Base-by-base conservation (phyloP, 2,888 invertebrate species). In the Hedya salicella region DNA sequence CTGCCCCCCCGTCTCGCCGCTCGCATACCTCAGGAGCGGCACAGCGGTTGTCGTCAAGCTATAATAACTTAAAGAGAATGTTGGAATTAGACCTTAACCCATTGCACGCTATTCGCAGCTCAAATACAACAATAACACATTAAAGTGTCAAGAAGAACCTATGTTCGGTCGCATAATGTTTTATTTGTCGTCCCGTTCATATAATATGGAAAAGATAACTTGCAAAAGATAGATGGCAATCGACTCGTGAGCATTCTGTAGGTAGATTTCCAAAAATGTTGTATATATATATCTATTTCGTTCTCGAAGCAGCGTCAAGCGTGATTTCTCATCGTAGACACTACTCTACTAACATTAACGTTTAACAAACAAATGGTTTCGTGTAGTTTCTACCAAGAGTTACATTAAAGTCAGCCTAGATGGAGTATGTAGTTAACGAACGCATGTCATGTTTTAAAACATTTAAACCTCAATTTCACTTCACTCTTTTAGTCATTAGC, bases 221-320 rank as follows among this genome's bases (percentile, higher is more conserved):
- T 13, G 19, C 19, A 19, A 48, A 13, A n/a, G 13, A 4, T 21
- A 21, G 13, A 48, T 48, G 9, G n/a, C 39, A 39, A 53, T 53
- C 53, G 40, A 53, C 21, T 14, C 4, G 39, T 40, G n/a, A 13
- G 19, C 36, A 19, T 32, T 30, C 16, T 2, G 2, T n/a, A 59
- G 52, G 52, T 65, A 60, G 52, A 60, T 65, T 60, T 53, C 11
- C 8, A 60, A 65, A 59, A 60, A 25, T 53, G 52, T 60, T 65
- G 59, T 52, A n/a, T 16, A 14, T 1, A 19, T n/a, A n/a, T n/a
- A 42, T 9, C 32, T 11, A 46, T 44, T 65, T 60, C 36, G 30
- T 40, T 40, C 40, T 36, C 19, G 39, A 65, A 65, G 64, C 64
- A 59, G 65, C 52, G 25, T 52, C 17, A 65, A 65, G 65, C 59